These are phyloP conservation scores for Notothenia rossii DNA, from an alignment of 2,113 vertebrate species.

Conservation along the genomic window DNA sequence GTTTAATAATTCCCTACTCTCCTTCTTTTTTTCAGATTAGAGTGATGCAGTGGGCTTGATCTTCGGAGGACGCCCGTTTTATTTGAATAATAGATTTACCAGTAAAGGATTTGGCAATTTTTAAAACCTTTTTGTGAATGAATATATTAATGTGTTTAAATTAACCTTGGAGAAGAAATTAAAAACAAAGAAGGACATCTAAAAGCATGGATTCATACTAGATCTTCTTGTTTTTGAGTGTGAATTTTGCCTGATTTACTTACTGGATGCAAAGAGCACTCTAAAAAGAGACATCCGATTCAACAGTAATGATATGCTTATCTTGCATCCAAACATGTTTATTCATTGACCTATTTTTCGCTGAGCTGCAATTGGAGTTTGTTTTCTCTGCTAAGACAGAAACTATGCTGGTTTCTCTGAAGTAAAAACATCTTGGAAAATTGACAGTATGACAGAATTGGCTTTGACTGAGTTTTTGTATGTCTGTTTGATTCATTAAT, in stretches of 20 bases:
- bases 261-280: background rate
- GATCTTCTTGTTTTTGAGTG: background rate
- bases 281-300: background rate
- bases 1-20: background rate
- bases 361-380: background rate
- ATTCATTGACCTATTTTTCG: conserved; percentile 2
- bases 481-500: conserved; percentile 6
- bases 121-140: conserved; percentile 8
- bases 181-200: background rate
- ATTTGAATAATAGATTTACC: background rate
- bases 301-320: conserved; percentile 1
- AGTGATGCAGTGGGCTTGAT: background rate
- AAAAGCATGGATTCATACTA: background rate
- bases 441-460: background rate
- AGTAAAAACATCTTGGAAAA: background rate
- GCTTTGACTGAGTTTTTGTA: background rate
- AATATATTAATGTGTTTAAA: background rate
- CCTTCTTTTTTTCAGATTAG: conserved; percentile 57
- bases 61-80: background rate
- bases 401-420: background rate
- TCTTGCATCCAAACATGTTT: background rate
- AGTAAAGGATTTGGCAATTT: background rate
- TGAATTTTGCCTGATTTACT: background rate
- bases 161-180: background rate
- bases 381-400: background rate